phyloP scores from a whole-genome alignment of 2,888 invertebrate genomes.

The Chirona hameri region DNA sequence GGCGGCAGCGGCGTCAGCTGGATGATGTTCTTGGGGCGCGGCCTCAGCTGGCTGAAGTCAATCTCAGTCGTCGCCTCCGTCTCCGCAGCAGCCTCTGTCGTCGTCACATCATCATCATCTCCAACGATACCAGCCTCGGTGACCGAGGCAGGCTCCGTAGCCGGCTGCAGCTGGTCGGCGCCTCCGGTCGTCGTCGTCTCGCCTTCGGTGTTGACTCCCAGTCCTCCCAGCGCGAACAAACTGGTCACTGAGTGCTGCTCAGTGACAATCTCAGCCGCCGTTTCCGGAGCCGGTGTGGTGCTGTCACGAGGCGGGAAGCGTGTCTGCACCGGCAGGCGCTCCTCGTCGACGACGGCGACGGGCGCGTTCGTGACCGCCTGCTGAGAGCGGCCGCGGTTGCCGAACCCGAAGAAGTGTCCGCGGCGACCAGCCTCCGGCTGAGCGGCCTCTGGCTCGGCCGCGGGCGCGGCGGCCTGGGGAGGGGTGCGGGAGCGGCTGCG shows the following conservation, averaged over 20 bases:
- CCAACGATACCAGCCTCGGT: neutral
- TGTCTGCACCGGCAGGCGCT: constrained; percentile 74
- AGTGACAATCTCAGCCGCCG: neutral
- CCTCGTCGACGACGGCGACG: constrained; percentile 44
- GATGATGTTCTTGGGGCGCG: neutral
- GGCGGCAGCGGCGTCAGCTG: neutral
- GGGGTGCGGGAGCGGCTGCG: neutral
- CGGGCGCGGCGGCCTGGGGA: neutral
- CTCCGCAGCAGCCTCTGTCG: neutral
- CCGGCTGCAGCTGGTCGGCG: constrained; percentile 2
- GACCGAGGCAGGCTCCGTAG: neutral
- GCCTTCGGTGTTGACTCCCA: neutral
- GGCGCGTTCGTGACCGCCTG: constrained; percentile 49
- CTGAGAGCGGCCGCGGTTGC: neutral
- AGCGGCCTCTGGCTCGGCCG: neutral
- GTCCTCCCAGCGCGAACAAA: neutral
- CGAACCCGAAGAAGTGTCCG: neutral
- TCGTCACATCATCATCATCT: neutral
- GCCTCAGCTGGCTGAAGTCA: neutral
- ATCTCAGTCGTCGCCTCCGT: neutral
- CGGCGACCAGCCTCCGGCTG: neutral
- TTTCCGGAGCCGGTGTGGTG: neutral
- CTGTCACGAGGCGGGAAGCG: constrained; percentile 68
- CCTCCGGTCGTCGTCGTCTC: neutral
- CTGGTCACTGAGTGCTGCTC: neutral